These are phyloP conservation scores for Zophobas morio DNA, from an alignment of 1,140 invertebrate species.

Conservation along the genomic window DNA sequence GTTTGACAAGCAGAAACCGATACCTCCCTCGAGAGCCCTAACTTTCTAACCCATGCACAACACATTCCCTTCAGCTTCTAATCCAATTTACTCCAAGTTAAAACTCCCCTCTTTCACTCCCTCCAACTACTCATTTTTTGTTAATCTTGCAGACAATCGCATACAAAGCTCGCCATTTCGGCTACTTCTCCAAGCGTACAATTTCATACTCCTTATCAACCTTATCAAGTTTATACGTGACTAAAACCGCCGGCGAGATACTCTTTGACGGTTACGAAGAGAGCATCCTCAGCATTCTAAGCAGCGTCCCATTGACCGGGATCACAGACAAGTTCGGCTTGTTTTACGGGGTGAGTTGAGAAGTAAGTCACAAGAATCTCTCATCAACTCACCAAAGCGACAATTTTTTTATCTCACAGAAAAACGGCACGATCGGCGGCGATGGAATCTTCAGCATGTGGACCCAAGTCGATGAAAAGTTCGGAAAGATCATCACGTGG, in stretches of 20 bases:
- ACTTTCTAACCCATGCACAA: too few species aligned
- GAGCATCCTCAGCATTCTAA: conserved; percentile 76
- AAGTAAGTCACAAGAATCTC: conserved; percentile 12
- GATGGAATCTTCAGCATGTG: conserved; percentile 83
- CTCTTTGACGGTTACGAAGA: conserved; percentile 86
- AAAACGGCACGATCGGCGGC: conserved; percentile 80
- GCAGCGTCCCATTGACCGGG: conserved; percentile 71
- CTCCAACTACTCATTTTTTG: background rate
- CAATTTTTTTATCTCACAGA: conserved; percentile 67
- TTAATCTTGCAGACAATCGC: conserved; percentile 76
- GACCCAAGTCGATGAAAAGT: conserved; percentile 72
- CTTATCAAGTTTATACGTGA: conserved; percentile 69
- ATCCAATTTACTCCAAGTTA: too few species aligned
- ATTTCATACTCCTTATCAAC: conserved; percentile 56
- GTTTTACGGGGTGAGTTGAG: conserved; percentile 81
- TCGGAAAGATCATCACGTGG: conserved; percentile 72
- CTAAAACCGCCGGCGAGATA: conserved; percentile 79
- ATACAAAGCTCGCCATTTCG: conserved; percentile 73
- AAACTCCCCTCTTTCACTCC: too few species aligned
- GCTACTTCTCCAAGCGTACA: conserved; percentile 68
- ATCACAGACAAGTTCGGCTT: conserved; percentile 80
- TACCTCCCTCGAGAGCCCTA: too few species aligned
- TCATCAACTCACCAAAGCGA: conserved; percentile 1
- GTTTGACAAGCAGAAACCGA: too few species aligned
- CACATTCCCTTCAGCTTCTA: too few species aligned